These are phyloP conservation scores for Hexactinellida sp. DNA, from an alignment of 37 sponge, comb jelly and placozoan species.

Conservation along the genomic window DNA sequence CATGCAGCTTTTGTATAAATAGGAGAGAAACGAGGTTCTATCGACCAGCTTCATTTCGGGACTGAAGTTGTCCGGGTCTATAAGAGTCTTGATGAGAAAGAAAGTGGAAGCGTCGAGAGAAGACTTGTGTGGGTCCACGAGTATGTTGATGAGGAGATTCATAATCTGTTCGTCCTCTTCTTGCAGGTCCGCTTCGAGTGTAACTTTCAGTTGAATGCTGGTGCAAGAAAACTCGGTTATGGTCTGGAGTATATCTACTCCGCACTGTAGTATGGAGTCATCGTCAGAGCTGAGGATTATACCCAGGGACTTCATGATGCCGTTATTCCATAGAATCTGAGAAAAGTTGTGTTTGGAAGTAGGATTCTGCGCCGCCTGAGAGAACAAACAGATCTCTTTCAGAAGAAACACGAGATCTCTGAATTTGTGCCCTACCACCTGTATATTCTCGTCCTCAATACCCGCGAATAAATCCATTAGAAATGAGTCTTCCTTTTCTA, in stretches of 20 bases:
- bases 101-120: constrained; percentile 3
- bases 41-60: constrained; percentile 38
- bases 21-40: constrained; percentile 67
- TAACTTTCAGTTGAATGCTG: constrained; percentile 39
- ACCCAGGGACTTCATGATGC: neutral
- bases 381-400: neutral
- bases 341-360: neutral
- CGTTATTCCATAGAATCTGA: neutral
- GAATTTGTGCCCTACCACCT: neutral
- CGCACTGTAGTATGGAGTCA: neutral
- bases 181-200: neutral
- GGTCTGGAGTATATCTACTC: constrained; percentile 58
- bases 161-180: constrained; percentile 57
- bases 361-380: neutral
- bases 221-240: constrained; percentile 38
- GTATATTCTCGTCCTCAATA: neutral
- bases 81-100: constrained; percentile 33
- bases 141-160: constrained; percentile 48
- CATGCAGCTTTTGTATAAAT: constrained; percentile 95
- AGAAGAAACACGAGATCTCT: neutral
- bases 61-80: constrained; percentile 75
- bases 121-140: constrained; percentile 38
- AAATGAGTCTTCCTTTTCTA: constrained; percentile 48
- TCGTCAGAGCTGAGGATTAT: neutral
- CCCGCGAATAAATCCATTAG: constrained; percentile 41